phyloP scores from a whole-genome alignment of 2,888 invertebrate genomes.

The Chymomyza fuscimana region DNA sequence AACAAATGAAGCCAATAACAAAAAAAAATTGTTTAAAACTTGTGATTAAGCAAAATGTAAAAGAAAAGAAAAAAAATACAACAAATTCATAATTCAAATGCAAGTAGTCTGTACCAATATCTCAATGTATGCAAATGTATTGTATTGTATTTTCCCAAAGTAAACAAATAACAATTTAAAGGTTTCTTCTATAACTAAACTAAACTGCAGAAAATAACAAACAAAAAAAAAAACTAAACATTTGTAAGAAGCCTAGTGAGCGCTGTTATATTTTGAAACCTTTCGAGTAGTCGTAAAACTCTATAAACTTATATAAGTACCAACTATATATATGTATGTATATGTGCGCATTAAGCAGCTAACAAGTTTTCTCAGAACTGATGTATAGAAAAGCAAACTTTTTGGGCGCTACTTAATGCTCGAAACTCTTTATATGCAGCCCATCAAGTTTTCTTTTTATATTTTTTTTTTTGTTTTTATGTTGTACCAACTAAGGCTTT shows the following conservation, averaged over 20 bases:
- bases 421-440: background rate
- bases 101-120: background rate
- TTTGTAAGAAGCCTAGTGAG: background rate
- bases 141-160: background rate
- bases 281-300: background rate
- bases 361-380: background rate
- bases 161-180: slow-evolving; percentile 47
- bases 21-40: background rate
- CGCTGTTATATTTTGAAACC: background rate
- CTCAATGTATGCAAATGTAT: slow-evolving; percentile 3
- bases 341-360: slow-evolving; percentile 4
- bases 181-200: slow-evolving; percentile 55
- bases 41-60: no score
- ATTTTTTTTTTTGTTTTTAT: background rate
- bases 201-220: background rate
- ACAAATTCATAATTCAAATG: background rate
- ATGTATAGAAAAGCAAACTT: background rate
- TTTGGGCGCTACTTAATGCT: background rate
- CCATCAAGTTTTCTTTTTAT: background rate
- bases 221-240: background rate
- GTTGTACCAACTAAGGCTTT: background rate
- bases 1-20: background rate
- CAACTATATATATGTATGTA: slow-evolving; percentile 1
- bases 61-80: no score
- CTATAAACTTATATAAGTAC: slow-evolving; percentile 6